Conservation (phyloP, 2,888 invertebrate genomes). For the Epinotia nisella region DNA sequence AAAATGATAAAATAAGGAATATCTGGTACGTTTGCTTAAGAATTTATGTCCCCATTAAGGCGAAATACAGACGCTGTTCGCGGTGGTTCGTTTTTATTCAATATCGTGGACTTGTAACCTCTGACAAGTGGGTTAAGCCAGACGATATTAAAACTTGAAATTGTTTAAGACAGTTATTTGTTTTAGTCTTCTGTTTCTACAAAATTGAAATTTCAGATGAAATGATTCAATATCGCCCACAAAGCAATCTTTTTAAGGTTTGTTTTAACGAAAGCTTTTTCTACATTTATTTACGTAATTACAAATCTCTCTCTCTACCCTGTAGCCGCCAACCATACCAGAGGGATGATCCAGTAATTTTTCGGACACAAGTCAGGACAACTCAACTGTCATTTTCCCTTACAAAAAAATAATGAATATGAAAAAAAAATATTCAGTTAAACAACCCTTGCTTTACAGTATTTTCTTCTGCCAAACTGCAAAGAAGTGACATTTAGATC, state of each 20-base stretch:
- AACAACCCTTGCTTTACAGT: too few relatives aligned
- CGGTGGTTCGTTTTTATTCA: slow-evolving; percentile 38
- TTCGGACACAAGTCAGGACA: too few relatives aligned
- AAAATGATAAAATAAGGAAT: slow-evolving; percentile 63
- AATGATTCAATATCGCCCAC: background rate
- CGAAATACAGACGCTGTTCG: slow-evolving; percentile 40
- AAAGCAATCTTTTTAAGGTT: background rate
- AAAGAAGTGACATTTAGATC: too few relatives aligned
- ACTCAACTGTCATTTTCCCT: too few relatives aligned
- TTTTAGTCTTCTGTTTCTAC: background rate
- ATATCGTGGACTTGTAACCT: slow-evolving; percentile 26
- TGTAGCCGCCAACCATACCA: too few relatives aligned
- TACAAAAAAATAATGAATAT: too few relatives aligned
- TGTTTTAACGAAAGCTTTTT: background rate
- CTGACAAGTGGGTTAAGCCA: slow-evolving; percentile 20
- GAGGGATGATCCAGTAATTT: too few relatives aligned
- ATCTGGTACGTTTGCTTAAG: slow-evolving; percentile 57
- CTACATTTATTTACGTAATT: too few relatives aligned
- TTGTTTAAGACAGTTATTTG: background rate
- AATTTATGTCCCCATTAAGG: slow-evolving; percentile 58
- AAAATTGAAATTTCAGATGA: background rate
- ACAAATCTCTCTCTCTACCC: too few relatives aligned
- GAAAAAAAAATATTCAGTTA: too few relatives aligned
- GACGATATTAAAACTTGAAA: slow-evolving; percentile 21
- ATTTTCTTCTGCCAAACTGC: too few relatives aligned